Evolutionary conservation across 2,888 invertebrate species (phyloP).

Genomic region (Epiblema foenella): DNA sequence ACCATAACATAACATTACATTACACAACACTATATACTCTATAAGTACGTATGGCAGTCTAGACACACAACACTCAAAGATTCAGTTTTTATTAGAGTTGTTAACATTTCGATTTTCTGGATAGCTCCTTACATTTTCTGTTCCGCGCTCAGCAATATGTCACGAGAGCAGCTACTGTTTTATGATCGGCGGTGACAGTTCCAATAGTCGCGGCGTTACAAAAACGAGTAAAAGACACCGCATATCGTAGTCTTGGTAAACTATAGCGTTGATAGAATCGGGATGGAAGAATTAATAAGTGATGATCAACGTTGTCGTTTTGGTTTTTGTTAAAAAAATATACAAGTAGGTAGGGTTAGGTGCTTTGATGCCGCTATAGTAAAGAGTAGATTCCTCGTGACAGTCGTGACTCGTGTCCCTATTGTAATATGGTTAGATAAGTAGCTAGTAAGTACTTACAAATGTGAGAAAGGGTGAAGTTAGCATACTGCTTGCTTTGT

Average conservation of each 20-base stretch:
- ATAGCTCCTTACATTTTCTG: slow-evolving; percentile 47
- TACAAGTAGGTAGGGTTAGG: no score
- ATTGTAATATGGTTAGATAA: not conserved
- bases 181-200: slow-evolving; percentile 72
- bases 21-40: no score
- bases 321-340: not conserved
- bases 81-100: not conserved
- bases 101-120: not conserved
- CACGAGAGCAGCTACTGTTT: slow-evolving; percentile 67
- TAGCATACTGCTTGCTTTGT: slow-evolving; percentile 68
- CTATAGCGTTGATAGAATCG: slow-evolving; percentile 26
- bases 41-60: no score
- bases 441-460: slow-evolving; percentile 20
- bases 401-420: not conserved
- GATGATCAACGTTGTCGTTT: not conserved
- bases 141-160: slow-evolving; percentile 57
- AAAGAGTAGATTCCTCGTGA: not conserved
- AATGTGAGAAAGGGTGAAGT: slow-evolving; percentile 51
- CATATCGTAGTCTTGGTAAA: slow-evolving; percentile 41
- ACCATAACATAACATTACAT: no score
- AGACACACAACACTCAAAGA: not conserved
- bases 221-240: slow-evolving; percentile 50
- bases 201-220: slow-evolving; percentile 62
- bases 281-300: slow-evolving; percentile 34
- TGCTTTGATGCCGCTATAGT: not conserved